A percentile compares a stretch with the other conserved stretches of the same genome.
These are phyloP conservation scores for Agonum fuliginosum DNA, from an alignment of 2,888 invertebrate genomes.

Conservation along the genomic window DNA sequence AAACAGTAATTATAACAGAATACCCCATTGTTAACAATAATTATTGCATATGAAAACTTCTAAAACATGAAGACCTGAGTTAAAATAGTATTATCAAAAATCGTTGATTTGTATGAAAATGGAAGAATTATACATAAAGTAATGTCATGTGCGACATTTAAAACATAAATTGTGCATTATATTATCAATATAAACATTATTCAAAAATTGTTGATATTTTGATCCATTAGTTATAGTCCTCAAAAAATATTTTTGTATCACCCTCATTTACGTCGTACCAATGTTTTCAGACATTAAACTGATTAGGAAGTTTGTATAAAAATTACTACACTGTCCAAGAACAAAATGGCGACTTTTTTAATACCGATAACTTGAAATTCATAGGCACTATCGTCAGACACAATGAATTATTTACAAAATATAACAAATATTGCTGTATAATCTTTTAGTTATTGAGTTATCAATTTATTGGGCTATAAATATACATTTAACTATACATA, in stretches of 20 bases:
- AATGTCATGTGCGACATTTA: slow-evolving; percentile 37
- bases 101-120: slow-evolving; percentile 54
- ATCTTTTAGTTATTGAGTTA: background rate
- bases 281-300: background rate
- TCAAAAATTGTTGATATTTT: slow-evolving; percentile 46
- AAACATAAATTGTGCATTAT: slow-evolving; percentile 47
- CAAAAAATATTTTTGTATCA: slow-evolving; percentile 50
- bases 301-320: background rate
- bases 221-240: slow-evolving; percentile 50
- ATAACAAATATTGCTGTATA: background rate
- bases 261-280: slow-evolving; percentile 24
- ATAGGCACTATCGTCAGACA: background rate
- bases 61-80: slow-evolving; percentile 53
- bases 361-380: background rate
- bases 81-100: slow-evolving; percentile 55
- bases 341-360: slow-evolving; percentile 34
- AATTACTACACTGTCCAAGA: background rate
- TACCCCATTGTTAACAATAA: slow-evolving; percentile 16
- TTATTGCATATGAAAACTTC: slow-evolving; percentile 45
- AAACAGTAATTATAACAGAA: background rate
- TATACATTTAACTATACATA: slow-evolving; percentile 21
- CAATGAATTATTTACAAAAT: background rate
- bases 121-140: slow-evolving; percentile 40
- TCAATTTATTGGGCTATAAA: slow-evolving; percentile 15
- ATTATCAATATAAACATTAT: slow-evolving; percentile 42